phyloP scores from a whole-genome alignment of 2,888 invertebrate species.

The Pogonocherus hispidulus region DNA sequence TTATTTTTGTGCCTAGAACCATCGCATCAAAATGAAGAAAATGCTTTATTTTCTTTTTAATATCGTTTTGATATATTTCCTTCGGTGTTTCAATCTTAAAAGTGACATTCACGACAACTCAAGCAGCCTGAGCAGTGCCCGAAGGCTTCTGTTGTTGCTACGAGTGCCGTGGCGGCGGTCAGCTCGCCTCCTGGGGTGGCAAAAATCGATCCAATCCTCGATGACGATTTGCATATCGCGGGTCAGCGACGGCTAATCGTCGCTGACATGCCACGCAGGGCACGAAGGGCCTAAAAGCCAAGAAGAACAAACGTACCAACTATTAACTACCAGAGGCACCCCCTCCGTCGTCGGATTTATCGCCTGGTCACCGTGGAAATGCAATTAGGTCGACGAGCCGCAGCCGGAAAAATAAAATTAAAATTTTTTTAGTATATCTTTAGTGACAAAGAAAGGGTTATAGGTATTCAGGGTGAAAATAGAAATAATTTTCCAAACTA shows the following conservation, averaged over 20 bases:
- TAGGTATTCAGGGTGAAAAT: too few relatives aligned
- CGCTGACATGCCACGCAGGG: constrained; percentile 60
- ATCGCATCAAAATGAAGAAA: too few relatives aligned
- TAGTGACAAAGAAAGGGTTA: too few relatives aligned
- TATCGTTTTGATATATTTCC: too few relatives aligned
- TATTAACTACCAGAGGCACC: not conserved
- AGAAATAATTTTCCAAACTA: too few relatives aligned
- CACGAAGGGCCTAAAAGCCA: constrained; percentile 62
- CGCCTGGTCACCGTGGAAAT: constrained; percentile 61
- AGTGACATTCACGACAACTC: too few relatives aligned
- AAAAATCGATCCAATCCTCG: constrained; percentile 59
- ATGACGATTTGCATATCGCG: constrained; percentile 63
- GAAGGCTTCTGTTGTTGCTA: constrained; percentile 28
- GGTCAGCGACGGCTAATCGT: constrained; percentile 62
- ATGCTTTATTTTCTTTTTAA: too few relatives aligned
- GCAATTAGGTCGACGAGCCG: constrained; percentile 53
- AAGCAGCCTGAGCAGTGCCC: not conserved
- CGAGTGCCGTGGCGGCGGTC: constrained; percentile 32
- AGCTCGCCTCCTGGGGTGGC: constrained; percentile 31
- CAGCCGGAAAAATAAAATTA: too few relatives aligned
- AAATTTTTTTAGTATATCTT: too few relatives aligned
- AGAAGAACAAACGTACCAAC: not conserved
- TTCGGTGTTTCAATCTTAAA: too few relatives aligned
- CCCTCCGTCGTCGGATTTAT: constrained; percentile 55
- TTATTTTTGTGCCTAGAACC: too few relatives aligned